phyloP scores from a whole-genome alignment of 2,797 vertebrate genomes.

The Urocyon cinereoargenteus region DNA sequence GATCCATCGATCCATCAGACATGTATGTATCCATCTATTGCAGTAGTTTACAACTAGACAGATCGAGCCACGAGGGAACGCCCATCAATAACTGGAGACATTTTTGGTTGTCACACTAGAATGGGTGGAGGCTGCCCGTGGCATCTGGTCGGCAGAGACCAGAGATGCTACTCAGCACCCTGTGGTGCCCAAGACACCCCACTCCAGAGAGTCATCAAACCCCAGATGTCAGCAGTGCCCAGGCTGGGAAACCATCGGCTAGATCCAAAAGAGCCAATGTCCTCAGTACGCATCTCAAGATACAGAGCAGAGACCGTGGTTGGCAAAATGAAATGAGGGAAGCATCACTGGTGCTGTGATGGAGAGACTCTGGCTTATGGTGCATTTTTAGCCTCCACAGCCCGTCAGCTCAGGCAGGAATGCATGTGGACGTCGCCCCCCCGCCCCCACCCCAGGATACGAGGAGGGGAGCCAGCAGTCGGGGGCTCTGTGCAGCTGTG shows the following conservation, averaged over 20 bases:
- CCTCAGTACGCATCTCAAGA: accelerated
- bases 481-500: accelerated
- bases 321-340: background rate
- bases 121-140: background rate
- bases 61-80: background rate
- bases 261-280: background rate
- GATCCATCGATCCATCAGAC: background rate
- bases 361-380: accelerated
- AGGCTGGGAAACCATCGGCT: background rate
- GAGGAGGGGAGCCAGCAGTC: accelerated
- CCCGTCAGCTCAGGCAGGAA: background rate
- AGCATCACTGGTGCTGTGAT: accelerated
- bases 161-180: accelerated
- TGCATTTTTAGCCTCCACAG: too few relatives aligned
- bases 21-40: accelerated
- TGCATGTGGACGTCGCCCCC: accelerated
- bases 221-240: accelerated
- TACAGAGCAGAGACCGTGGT: too few relatives aligned
- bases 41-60: background rate
- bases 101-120: background rate
- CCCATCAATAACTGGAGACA: background rate
- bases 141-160: background rate
- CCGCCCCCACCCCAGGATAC: accelerated
- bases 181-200: accelerated
- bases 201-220: accelerated